Conservation (phyloP, 64 coral and sea anemone genomes). For the Actinia tenebrosa region DNA sequence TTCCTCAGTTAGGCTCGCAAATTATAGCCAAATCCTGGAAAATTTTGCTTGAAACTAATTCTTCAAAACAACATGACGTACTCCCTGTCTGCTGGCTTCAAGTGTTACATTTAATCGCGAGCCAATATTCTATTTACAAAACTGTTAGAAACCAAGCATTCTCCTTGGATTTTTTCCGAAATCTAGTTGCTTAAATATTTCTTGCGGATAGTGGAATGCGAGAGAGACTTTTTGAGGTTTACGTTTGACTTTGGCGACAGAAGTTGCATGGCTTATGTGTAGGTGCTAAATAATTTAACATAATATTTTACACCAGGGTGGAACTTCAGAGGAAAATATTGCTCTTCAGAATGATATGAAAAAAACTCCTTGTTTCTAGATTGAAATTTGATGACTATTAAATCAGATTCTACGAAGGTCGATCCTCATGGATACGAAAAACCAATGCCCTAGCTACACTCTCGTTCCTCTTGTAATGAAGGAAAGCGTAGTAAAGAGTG, state of each 20-base stretch:
- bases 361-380: background rate
- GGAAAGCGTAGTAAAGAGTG: background rate
- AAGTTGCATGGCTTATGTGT: background rate
- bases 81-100: background rate
- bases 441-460: background rate
- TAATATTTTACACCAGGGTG: slow-evolving; percentile 6
- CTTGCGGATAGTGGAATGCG: background rate
- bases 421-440: background rate
- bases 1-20: too few species aligned
- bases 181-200: too few species aligned
- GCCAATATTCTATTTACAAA: background rate
- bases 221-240: slow-evolving; percentile 1
- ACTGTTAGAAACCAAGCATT: background rate
- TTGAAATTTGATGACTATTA: background rate
- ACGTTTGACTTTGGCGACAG: background rate
- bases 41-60: background rate
- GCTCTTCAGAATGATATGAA: background rate
- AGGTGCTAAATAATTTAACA: slow-evolving; percentile 23
- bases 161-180: too few species aligned
- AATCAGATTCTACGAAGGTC: background rate
- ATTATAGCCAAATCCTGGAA: background rate
- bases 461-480: background rate
- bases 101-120: background rate
- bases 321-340: slow-evolving; percentile 8
- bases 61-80: background rate